These are phyloP conservation scores for Linnaemya tessellans DNA, from an alignment of 2,888 invertebrate genomes.

Conservation along the genomic window DNA sequence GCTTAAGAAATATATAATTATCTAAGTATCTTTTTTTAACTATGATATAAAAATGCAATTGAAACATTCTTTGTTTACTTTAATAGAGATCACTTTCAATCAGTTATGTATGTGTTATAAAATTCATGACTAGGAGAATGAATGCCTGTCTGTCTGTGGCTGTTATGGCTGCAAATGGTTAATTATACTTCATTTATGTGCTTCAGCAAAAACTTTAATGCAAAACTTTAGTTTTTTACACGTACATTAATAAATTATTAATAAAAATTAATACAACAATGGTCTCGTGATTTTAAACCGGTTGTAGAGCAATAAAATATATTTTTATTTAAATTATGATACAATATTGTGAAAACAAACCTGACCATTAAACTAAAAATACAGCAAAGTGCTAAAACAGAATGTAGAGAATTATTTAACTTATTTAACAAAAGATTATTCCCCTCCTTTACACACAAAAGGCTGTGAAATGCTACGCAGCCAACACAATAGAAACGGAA, in stretches of 20 bases:
- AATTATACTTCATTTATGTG: conserved; percentile 24
- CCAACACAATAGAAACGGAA: conserved; percentile 5
- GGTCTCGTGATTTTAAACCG: conserved; percentile 18
- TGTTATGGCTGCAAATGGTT: conserved; percentile 12
- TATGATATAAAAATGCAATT: background rate
- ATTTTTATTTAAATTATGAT: conserved; percentile 31
- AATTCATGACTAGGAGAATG: background rate
- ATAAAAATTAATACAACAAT: background rate
- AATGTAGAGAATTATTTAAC: conserved; percentile 14
- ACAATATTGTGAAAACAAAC: background rate
- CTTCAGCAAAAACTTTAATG: background rate
- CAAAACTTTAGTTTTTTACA: background rate
- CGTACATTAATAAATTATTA: conserved; percentile 16
- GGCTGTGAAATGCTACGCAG: conserved; percentile 4
- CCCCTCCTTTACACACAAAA: background rate
- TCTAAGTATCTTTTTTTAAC: too few relatives aligned
- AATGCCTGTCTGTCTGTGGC: background rate
- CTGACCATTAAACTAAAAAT: conserved; percentile 1
- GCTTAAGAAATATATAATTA: too few relatives aligned
- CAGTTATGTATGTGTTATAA: background rate
- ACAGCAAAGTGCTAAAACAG: conserved; percentile 17
- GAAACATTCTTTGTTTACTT: background rate
- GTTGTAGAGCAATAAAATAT: conserved; percentile 29
- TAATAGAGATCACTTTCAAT: background rate
- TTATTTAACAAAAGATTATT: background rate